Conservation (phyloP, 2,113 vertebrate species). For the Myxocyprinus asiaticus region DNA sequence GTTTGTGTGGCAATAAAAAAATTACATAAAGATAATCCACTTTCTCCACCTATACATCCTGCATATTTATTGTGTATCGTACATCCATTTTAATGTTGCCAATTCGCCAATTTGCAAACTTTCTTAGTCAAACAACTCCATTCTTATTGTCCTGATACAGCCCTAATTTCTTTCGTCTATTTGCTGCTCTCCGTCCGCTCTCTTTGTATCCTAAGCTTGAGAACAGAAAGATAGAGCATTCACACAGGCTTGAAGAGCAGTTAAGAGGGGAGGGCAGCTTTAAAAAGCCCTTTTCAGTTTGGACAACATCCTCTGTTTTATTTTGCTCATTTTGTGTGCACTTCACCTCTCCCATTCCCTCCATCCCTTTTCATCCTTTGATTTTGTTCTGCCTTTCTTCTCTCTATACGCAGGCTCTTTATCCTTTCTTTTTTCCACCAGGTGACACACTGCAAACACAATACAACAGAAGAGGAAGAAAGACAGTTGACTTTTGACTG, state of each 20-base stretch:
- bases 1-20: too few species aligned
- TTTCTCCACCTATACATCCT: too few species aligned
- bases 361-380: constrained; percentile 21
- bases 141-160: not conserved
- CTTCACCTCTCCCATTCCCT: constrained; percentile 4
- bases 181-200: constrained; percentile 4
- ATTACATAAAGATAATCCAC: too few species aligned
- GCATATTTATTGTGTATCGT: too few species aligned
- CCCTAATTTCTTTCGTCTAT: constrained; percentile 3
- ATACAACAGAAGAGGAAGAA: constrained; percentile 13
- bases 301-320: constrained; percentile 32
- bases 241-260: constrained; percentile 31
- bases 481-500: constrained; percentile 36
- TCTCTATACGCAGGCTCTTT: constrained; percentile 9
- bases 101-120: not conserved
- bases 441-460: constrained; percentile 45
- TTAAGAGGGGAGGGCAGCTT: constrained; percentile 32
- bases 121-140: not conserved
- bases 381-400: constrained; percentile 15
- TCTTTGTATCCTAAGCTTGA: constrained; percentile 31
- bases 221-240: constrained; percentile 26
- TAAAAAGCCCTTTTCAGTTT: constrained; percentile 26
- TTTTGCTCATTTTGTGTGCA: constrained; percentile 36
- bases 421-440: constrained; percentile 41
- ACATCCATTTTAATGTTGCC: too few species aligned